phyloP scores from a whole-genome alignment of 2,113 vertebrate genomes.

The Pangasianodon hypophthalmus region DNA sequence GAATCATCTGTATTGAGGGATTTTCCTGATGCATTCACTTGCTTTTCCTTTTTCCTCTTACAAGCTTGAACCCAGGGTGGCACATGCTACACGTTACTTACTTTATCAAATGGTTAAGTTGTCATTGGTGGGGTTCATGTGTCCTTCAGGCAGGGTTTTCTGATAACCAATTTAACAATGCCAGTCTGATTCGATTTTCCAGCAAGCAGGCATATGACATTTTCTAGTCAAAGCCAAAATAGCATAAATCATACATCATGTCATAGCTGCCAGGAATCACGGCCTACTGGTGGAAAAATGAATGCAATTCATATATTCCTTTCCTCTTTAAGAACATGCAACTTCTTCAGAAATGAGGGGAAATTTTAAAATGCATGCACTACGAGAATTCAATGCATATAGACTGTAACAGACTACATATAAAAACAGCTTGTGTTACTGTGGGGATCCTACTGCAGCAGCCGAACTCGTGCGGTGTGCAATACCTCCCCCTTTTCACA shows the following conservation, averaged over 20 bases:
- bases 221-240: slow-evolving; percentile 14
- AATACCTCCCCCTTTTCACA: slow-evolving; percentile 11
- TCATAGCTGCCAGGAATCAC: neutral
- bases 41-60: neutral
- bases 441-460: neutral
- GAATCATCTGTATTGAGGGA: neutral
- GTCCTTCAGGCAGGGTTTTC: neutral
- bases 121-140: neutral
- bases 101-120: neutral
- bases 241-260: slow-evolving; percentile 20
- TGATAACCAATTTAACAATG: slow-evolving; percentile 18
- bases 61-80: neutral
- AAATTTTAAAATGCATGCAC: neutral
- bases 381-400: neutral
- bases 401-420: neutral
- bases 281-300: neutral
- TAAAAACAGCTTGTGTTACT: neutral
- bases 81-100: neutral
- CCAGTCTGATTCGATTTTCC: slow-evolving; percentile 10
- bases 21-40: neutral
- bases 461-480: neutral
- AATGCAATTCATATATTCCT: neutral
- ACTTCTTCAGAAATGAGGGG: neutral
- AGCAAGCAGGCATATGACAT: neutral
- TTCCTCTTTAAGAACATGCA: neutral